Evolutionary conservation across 2,888 invertebrate genomes (phyloP).

Genomic region (Ophioninae sp.): DNA sequence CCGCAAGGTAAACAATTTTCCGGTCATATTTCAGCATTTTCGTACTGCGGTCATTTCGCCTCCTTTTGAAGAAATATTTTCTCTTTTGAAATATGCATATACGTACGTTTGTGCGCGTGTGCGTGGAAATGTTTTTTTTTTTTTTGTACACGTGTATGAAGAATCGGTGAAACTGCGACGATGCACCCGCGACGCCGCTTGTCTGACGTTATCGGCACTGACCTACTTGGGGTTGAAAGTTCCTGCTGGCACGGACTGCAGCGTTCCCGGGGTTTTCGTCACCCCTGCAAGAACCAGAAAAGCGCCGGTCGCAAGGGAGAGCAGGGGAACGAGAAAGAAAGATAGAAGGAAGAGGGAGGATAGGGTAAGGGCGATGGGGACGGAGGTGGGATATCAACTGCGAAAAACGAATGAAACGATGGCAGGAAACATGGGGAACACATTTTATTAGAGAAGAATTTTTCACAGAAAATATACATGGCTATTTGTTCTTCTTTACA

Average conservation of each 20-base stretch:
- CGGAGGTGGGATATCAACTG: background rate
- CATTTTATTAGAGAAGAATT: constrained; percentile 58
- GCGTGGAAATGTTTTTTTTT: background rate
- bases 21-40: no score
- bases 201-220: constrained; percentile 60
- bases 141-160: background rate
- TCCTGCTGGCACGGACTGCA: constrained; percentile 50
- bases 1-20: no score
- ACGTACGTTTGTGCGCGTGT: background rate
- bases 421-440: constrained; percentile 49
- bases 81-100: background rate
- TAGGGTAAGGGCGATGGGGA: background rate
- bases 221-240: constrained; percentile 61
- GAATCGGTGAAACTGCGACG: constrained; percentile 26
- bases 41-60: no score
- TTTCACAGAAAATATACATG: constrained; percentile 46
- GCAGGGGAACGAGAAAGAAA: constrained; percentile 4
- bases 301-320: constrained; percentile 24
- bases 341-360: constrained; percentile 9
- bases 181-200: constrained; percentile 54
- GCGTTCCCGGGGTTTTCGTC: constrained; percentile 56
- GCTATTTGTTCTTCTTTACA: background rate
- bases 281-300: constrained; percentile 57
- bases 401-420: background rate
- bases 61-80: background rate